Evolutionary conservation across 2,888 invertebrate genomes (phyloP).

Genomic region (Euzetes globulus): DNA sequence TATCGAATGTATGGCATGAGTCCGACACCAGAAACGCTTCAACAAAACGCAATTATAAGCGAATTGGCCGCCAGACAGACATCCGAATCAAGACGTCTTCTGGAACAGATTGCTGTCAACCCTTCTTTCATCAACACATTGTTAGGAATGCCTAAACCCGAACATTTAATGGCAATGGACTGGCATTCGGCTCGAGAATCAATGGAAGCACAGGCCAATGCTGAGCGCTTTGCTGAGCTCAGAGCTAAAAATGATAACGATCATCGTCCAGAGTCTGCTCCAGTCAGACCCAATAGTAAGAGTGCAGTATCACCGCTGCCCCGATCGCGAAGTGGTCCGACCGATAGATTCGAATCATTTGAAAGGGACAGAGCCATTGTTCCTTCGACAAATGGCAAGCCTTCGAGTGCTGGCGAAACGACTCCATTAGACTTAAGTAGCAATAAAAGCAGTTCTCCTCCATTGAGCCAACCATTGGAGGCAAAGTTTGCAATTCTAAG

Average conservation of each 20-base stretch:
- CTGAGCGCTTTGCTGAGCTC: background rate
- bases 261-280: slow-evolving; percentile 5
- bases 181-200: background rate
- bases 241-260: background rate
- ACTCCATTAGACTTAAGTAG: slow-evolving; percentile 19
- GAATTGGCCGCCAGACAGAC: slow-evolving; percentile 17
- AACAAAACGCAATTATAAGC: background rate
- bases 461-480: slow-evolving; percentile 2
- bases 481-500: slow-evolving; percentile 6
- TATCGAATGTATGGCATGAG: slow-evolving; percentile 42
- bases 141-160: slow-evolving; percentile 4
- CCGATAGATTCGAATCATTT: background rate
- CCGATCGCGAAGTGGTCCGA: slow-evolving; percentile 13
- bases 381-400: background rate
- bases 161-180: background rate
- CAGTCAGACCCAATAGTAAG: background rate
- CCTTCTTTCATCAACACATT: background rate
- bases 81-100: background rate
- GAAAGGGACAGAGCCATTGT: too few species aligned
- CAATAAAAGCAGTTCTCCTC: slow-evolving; percentile 35
- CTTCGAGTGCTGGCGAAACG: background rate
- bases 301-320: background rate
- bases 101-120: slow-evolving; percentile 15
- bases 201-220: background rate
- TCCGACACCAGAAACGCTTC: slow-evolving; percentile 37